Evolutionary conservation across 2,797 vertebrate species (phyloP), one percentile per base, ranked within the genome.

Genomic region (Danio choprae): DNA sequence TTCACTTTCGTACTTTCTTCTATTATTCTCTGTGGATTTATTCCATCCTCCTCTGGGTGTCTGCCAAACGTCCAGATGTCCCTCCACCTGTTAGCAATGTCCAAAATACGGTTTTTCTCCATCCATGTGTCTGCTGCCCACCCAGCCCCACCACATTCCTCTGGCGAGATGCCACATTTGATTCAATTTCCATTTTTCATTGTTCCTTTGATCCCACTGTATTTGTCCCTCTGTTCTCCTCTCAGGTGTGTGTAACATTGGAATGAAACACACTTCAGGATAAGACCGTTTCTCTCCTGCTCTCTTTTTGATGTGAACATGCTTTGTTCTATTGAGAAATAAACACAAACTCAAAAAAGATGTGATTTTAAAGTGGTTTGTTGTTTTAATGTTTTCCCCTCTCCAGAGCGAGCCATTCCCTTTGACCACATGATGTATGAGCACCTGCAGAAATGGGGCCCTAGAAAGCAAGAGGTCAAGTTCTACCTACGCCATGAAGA

Each of bases 351-450:
- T 29, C 29, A 1, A 29, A 29, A 29, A 29, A 29, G 29, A 29
- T 29, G 29, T 29, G 29, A 29, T 29, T n/a, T 29, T 7, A 38
- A 1, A 59, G 41, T 20, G 15, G 51, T 40, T 50, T 69, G n/a
- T 59, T 60, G 12, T 51, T 59, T 41, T 36, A 18, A 71, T 58
- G 22, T 74, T 58, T 46, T 50, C 29, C 22, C 2, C 55, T 70
- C 3, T 79, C 20, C 64, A 99, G 98, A 99, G 81, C 94, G 98
- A 72, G 96, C 97, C 1, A 97, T 99, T 68, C 97, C 98, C 41
- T 97, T 96, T 67, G 97, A 99, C 72, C 96, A 99, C 85, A 96
- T 99, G 96, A 99, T 99, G 97, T 99, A 97, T 0, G 98, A 99
- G 62, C 97, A 99, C 89, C 93, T 99, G 56, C 98, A 99, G 91